phyloP scores from a whole-genome alignment of 2,888 invertebrate genomes.

The Plusia festucae region DNA sequence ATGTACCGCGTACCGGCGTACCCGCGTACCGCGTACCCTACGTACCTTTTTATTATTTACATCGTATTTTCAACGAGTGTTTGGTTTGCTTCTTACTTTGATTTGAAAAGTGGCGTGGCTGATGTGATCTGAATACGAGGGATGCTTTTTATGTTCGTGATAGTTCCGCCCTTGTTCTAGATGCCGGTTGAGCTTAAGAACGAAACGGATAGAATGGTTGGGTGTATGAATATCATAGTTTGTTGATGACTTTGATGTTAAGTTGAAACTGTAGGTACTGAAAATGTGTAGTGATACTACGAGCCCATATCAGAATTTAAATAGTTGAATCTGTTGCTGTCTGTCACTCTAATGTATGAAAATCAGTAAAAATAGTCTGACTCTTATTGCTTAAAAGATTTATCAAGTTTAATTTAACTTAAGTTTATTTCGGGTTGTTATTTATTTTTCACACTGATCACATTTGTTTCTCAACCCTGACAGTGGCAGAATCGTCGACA shows the following conservation, averaged over 20 bases:
- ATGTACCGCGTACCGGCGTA: conserved; percentile 56
- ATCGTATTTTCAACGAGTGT: conserved; percentile 88
- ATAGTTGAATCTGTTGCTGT: too few species aligned
- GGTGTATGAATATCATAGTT: conserved; percentile 24
- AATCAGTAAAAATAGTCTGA: too few species aligned
- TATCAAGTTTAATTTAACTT: too few species aligned
- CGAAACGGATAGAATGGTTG: too few species aligned
- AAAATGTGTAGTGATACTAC: neutral
- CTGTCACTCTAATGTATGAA: too few species aligned
- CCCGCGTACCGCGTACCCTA: conserved; percentile 47
- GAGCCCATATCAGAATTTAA: too few species aligned
- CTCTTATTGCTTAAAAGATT: too few species aligned
- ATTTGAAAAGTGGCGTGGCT: conserved; percentile 85
- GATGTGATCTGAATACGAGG: conserved; percentile 86
- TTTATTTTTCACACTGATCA: too few species aligned
- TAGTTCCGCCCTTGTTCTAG: conserved; percentile 23
- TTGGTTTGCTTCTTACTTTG: conserved; percentile 87
- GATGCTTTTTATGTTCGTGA: conserved; percentile 27
- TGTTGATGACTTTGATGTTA: conserved; percentile 22
- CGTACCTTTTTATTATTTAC: conserved; percentile 88
- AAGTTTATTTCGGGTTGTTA: too few species aligned
- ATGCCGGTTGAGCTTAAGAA: conserved; percentile 18
- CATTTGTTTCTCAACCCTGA: too few species aligned
- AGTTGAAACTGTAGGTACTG: conserved; percentile 8
- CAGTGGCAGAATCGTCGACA: too few species aligned